phyloP scores from a whole-genome alignment of 2,113 vertebrate species.

The Paralichthys olivaceus region DNA sequence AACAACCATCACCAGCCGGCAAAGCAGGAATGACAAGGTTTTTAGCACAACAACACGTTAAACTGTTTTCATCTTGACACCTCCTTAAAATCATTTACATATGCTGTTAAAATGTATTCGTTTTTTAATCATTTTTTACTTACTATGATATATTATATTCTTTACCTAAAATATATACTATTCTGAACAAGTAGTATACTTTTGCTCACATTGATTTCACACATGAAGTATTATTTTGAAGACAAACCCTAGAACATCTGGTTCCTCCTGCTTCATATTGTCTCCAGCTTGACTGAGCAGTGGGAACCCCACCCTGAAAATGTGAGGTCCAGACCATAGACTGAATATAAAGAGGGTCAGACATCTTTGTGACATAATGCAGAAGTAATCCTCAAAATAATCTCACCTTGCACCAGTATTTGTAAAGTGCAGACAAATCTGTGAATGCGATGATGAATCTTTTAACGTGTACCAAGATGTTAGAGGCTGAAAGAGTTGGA shows the following conservation, averaged over 20 bases:
- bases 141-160: not conserved
- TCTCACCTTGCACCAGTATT: no score
- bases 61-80: no score
- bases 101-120: not conserved
- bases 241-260: not conserved
- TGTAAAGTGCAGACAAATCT: no score
- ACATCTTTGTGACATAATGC: slow-evolving; percentile 27
- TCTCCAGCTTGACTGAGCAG: slow-evolving; percentile 26
- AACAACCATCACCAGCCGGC: no score
- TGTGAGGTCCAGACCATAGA: slow-evolving; percentile 20
- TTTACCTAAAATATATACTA: not conserved
- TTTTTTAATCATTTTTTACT: not conserved
- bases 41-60: no score
- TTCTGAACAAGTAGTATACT: no score
- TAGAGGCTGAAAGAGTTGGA: no score
- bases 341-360: slow-evolving; percentile 18
- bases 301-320: slow-evolving; percentile 75
- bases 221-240: slow-evolving; percentile 49
- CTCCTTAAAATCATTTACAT: no score
- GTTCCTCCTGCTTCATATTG: accelerated
- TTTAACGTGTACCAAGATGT: no score
- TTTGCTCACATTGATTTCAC: not conserved
- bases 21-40: no score
- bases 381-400: no score
- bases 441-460: no score